These are phyloP conservation scores for Branchipolynoe longqiensis DNA, from an alignment of 2,888 invertebrate species.

Conservation along the genomic window DNA sequence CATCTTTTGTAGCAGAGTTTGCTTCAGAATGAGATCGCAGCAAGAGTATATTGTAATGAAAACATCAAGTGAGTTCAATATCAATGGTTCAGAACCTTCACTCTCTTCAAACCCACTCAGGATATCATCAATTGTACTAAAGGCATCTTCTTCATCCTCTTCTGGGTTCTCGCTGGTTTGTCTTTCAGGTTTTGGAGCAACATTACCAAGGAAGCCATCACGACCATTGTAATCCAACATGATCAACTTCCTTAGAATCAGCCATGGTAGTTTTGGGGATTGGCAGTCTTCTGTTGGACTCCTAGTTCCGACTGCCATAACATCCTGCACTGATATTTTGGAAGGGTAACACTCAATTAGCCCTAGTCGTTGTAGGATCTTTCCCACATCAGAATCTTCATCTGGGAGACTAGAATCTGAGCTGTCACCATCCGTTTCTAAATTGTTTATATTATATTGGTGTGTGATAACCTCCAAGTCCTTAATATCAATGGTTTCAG, in stretches of 20 bases:
- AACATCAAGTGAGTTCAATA: slow-evolving; percentile 18
- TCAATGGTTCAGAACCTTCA: not conserved
- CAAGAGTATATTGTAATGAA: not conserved
- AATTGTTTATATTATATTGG: not conserved
- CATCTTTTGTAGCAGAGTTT: slow-evolving; percentile 6
- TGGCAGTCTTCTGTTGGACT: not conserved
- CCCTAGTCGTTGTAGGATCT: not conserved
- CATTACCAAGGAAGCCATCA: not conserved
- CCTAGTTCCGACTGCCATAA: not conserved
- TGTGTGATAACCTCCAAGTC: not conserved
- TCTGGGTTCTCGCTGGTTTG: not conserved
- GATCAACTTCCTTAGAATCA: not conserved
- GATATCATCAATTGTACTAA: not conserved
- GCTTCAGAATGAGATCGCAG: slow-evolving; percentile 5
- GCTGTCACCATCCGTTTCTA: not conserved
- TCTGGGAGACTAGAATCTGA: not conserved
- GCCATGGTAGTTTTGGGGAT: not conserved
- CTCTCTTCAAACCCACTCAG: not conserved
- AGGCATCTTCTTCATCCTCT: not conserved
- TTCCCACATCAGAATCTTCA: not conserved
- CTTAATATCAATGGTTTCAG: not conserved
- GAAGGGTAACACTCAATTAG: not conserved
- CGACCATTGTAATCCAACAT: slow-evolving; percentile 16
- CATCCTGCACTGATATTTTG: slow-evolving; percentile 14
- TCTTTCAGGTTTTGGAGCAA: not conserved